Evolutionary conservation across 2,797 vertebrate genomes (phyloP), one percentile per base, ranked within the genome.

Genomic region (Thalassophryne amazonica): DNA sequence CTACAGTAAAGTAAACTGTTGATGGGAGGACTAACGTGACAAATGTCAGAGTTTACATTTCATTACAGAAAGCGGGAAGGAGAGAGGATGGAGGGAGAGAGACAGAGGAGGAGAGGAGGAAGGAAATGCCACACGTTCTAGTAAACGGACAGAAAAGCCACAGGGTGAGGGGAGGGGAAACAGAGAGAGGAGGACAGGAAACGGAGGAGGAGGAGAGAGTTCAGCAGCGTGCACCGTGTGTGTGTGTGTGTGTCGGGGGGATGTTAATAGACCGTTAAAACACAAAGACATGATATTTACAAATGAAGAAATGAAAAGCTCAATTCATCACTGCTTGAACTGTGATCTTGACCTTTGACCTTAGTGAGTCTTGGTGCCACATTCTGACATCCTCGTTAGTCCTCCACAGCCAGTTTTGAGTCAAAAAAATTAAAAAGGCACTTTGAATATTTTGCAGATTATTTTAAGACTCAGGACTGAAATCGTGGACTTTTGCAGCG

Each of bases 1-100:
- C 69, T 68, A 66, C 65, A 68, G 37, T 38, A 58, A 68, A 68
- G 57, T 38, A 34, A 45, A 60, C 48, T 49, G 67, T 57, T 67
- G 73, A 76, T 58, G 64, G 69, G 67, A 73, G 56, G 61, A 70
- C 53, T 37, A 48, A 69, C 68, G 71, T 67, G 73, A 83, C 73
- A 78, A 85, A 86, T 85, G 83, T 81, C 81, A 86, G 76, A 84
- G 80, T 86, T 88, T 85, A 83, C 56, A 38, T 86, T 88, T 86
- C 69, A 79, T 88, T 85, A 86, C 39, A 61, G 43, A 50, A 54
- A 23, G 68, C 14, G 15, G 42, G 50, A 57, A 2, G 42, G 39
- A 43, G 29, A 47, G 58, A 60, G 45, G 42, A 53, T 32, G 37
- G 56, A 64, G 42, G 38, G 19, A 23, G 18, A 10, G 13, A 14